Base-by-base conservation (phyloP, 2,888 invertebrate species). In the Aelia acuminata region DNA sequence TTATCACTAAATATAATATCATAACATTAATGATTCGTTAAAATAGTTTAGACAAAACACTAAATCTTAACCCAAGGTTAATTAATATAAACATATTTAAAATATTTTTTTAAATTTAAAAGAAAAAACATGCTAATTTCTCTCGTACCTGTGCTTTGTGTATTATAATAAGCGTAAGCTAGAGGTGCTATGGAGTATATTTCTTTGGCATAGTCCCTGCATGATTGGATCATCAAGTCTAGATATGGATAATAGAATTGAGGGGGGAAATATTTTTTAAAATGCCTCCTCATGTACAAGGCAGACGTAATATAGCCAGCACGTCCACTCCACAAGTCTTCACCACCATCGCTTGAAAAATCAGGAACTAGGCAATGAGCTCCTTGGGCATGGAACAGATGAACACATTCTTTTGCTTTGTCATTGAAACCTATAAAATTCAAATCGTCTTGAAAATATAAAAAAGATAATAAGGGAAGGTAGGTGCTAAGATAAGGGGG, bases 261-360 rank as follows among this genome's bases (percentile, higher is more conserved):
- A 53, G 92, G 90, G 2, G 93, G 92, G 87, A 94, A 92, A 20
- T 94, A 91, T 50, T 91, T 92, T 89, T 93, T 92, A 7, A 94
- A 92, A 89, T 95, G 94, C 89, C 94, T 93, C 35, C 93, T 93
- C 49, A 98, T 92, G 95, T 96, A 96, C 48, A 96, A 92, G 10
- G 95, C 94, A 10, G 97, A 97, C 90, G 95, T 95, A 0, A 98
- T 92, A 91, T 96, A 97, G 0, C 97, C 98, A 80, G 97, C 95
- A 90, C 97, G 94, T 0, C 98, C 98, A 0, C 97, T 96, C 91
- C 98, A 95, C 39, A 97, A 93, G 92, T 98, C 98, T 92, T 98
- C 97, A 50, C 96, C 96, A 31, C 96, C 96, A 91, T 48, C 75
- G 7, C 22, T 15, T 26, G 49, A 18, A 48, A 84, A 87, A 7